Base-by-base conservation (phyloP, 2,888 invertebrate species). In the Amiota mariae region DNA sequence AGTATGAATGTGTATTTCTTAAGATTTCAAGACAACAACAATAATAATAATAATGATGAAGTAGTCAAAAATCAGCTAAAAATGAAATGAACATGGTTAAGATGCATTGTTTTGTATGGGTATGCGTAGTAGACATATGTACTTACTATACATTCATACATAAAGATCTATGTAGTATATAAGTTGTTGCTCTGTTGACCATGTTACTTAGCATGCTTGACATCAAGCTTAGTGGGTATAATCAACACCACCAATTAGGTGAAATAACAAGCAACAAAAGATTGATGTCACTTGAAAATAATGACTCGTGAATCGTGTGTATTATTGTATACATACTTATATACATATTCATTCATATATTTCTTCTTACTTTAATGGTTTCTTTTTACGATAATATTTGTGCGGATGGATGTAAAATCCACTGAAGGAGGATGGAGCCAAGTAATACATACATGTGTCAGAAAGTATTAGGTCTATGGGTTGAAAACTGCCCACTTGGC, bases 241-340 rank as follows among this genome's bases (percentile, higher is more conserved):
- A 51, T 4, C 54, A 51, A 51, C 54, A 51, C 12, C 54, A 8
- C 12, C 54, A n/a, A 51, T 51, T 8, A 51, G 54, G 54, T 51
- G 54, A 51, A 51, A 51, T 51, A 51, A 51, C 2, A n/a, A 51
- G 2, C n/a, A 51, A 8, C 8, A 51, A n/a, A 51, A 51, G 54
- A 51, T 82, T 82, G 82, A 84, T 82, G 82, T 82, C 83, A 85
- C 82, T 84, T 84, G 82, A 81, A 83, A 82, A 75, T 84, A 84
- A 84, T 79, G 82, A 84, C 82, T n/a, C n/a, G n/a, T 84, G 84
- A 82, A 84, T 54, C n/a, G n/a, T 36, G 36, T 54, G 12, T 36
- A 36, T 24, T 1, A 2, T n/a, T 51, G 54, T 18, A 57, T 57
- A 24, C 51, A 51, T 8, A 51, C 51, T 4, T 51, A 51, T n/a